Evolutionary conservation across 2,797 vertebrate species (phyloP).

Genomic region (Bradypodion ventrale): DNA sequence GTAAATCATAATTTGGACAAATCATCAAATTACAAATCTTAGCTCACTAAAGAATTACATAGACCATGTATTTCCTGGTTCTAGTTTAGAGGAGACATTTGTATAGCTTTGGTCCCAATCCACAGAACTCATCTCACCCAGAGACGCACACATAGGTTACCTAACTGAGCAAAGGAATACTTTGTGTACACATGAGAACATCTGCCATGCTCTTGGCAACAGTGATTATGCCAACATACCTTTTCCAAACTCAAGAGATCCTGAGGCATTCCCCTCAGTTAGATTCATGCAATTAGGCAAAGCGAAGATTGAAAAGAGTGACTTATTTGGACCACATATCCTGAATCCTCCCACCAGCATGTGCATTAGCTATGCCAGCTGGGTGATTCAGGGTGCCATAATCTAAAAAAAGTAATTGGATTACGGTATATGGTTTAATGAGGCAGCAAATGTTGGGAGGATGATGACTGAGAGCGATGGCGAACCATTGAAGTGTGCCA

Average conservation of each 20-base stretch:
- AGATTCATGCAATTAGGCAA: neutral
- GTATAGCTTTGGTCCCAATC: neutral
- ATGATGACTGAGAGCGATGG: neutral
- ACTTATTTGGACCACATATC: no score
- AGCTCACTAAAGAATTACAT: neutral
- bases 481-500: neutral
- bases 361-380: no score
- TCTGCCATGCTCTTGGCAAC: neutral
- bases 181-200: neutral
- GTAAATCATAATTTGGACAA: neutral
- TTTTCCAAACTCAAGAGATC: neutral
- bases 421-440: no score
- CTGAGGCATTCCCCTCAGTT: neutral
- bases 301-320: no score
- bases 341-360: no score
- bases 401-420: no score
- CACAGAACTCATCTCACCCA: neutral
- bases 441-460: no score
- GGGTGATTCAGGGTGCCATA: no score
- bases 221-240: neutral
- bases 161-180: neutral
- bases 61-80: neutral
- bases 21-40: neutral
- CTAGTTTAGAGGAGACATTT: neutral
- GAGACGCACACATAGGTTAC: neutral